Evolutionary conservation across 2,888 invertebrate genomes (phyloP).

Genomic region (Eupithecia subfuscata): DNA sequence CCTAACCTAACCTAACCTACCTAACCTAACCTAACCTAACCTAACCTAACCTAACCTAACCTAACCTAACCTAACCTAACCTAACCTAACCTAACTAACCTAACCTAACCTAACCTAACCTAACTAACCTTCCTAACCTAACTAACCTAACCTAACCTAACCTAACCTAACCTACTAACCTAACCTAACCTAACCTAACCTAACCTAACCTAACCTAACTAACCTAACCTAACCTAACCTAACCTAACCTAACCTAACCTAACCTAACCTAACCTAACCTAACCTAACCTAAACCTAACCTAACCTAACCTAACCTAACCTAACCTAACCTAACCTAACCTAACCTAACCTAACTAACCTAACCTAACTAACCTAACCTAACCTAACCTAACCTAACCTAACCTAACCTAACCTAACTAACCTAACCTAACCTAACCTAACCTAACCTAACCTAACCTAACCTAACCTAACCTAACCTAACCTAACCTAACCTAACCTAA

Average conservation of each 20-base stretch:
- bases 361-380: constrained; percentile 44
- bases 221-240: constrained; percentile 39
- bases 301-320: constrained; percentile 33
- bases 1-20: constrained; percentile 45
- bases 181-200: constrained; percentile 35
- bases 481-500: constrained; percentile 39
- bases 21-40: no score
- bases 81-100: constrained; percentile 37
- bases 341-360: constrained; percentile 35
- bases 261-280: constrained; percentile 39
- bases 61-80: constrained; percentile 40
- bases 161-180: no score
- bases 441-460: constrained; percentile 39
- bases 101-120: constrained; percentile 42
- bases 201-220: constrained; percentile 39
- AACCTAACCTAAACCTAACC: constrained; percentile 25
- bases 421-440: constrained; percentile 37
- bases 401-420: constrained; percentile 39
- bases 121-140: constrained; percentile 41
- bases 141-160: constrained; percentile 38
- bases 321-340: constrained; percentile 35
- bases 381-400: constrained; percentile 39
- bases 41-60: constrained; percentile 38
- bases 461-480: constrained; percentile 39
- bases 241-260: constrained; percentile 35